A percentile compares a stretch with the other conserved stretches of the same genome.
Evolutionary conservation across 2,797 vertebrate genomes (phyloP).

Genomic region (Tapirus indicus): DNA sequence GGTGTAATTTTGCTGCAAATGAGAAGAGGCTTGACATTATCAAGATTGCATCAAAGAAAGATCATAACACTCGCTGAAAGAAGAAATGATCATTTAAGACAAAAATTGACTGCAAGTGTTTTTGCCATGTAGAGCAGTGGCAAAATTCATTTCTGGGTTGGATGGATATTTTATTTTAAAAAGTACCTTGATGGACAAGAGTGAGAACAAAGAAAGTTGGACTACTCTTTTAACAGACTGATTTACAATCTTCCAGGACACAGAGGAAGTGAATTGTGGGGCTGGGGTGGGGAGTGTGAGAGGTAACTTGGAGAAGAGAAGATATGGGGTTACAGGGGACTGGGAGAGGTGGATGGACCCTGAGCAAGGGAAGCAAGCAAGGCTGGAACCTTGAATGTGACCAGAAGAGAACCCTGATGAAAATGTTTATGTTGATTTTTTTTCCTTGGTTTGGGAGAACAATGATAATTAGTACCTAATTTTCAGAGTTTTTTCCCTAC

Average conservation of each 20-base stretch:
- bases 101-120: not conserved
- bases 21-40: not conserved
- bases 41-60: not conserved
- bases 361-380: not conserved
- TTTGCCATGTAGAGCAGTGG: not conserved
- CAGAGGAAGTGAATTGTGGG: not conserved
- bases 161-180: slow-evolving; percentile 4
- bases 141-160: not conserved
- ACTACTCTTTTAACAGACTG: not conserved
- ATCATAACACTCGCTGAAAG: not conserved
- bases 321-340: not conserved
- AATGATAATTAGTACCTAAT: not conserved
- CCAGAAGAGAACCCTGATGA: not conserved
- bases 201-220: not conserved
- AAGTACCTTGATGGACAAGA: not conserved
- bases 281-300: too few species aligned
- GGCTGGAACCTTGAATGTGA: not conserved
- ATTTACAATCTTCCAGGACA: not conserved
- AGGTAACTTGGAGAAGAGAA: not conserved
- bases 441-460: not conserved
- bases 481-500: not conserved
- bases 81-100: not conserved
- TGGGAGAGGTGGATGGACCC: not conserved
- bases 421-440: not conserved
- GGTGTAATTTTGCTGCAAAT: not conserved